These are phyloP conservation scores for Lycocerus yunnanus DNA, from an alignment of 2,888 invertebrate species.

Conservation along the genomic window DNA sequence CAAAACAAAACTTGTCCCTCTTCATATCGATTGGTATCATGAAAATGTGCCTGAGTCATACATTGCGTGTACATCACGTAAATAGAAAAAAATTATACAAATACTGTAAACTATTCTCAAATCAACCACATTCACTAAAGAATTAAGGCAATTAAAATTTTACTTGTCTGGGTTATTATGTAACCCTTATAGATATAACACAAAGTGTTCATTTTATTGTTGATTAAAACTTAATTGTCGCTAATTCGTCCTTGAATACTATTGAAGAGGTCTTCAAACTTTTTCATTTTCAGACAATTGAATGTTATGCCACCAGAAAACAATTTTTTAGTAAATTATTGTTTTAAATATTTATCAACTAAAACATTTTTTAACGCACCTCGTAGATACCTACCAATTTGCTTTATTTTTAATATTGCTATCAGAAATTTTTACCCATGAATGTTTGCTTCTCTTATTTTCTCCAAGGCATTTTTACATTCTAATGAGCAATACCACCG, in stretches of 20 bases:
- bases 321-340: no score
- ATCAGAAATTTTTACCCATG: no score
- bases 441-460: no score
- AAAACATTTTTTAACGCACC: no score
- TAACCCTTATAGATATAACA: neutral
- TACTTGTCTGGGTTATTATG: neutral
- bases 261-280: neutral
- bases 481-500: no score
- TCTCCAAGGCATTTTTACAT: no score
- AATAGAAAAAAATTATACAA: neutral
- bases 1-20: neutral
- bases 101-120: neutral
- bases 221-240: neutral
- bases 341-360: no score
- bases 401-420: no score
- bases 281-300: neutral
- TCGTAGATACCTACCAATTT: no score
- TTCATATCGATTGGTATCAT: neutral
- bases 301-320: neutral
- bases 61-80: neutral
- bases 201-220: neutral
- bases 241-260: neutral
- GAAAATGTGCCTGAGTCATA: neutral
- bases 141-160: conserved; percentile 1
- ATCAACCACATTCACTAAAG: neutral